These are phyloP conservation scores for Calameuta idolon DNA, from an alignment of 2,888 invertebrate species.

Conservation along the genomic window DNA sequence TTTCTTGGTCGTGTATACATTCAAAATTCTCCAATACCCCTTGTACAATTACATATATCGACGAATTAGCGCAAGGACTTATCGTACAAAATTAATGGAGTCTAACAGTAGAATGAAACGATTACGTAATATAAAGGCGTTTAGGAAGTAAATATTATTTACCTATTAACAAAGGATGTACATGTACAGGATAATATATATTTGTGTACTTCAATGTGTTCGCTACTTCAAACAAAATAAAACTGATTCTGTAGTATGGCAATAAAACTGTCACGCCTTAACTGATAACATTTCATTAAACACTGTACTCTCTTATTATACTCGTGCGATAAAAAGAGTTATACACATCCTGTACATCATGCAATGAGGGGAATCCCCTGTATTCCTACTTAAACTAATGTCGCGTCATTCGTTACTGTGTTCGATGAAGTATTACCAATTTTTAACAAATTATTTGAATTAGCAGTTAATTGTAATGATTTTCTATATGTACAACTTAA, in stretches of 20 bases:
- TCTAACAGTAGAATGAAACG: constrained; percentile 14
- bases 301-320: background rate
- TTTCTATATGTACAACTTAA: background rate
- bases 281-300: background rate
- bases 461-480: background rate
- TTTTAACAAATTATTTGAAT: too few species aligned
- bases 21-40: background rate
- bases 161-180: constrained; percentile 14
- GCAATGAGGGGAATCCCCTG: background rate
- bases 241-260: constrained; percentile 32
- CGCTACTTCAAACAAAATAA: constrained; percentile 35
- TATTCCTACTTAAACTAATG: background rate
- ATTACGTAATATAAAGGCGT: constrained; percentile 2
- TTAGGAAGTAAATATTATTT: constrained; percentile 11
- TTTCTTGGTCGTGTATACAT: background rate
- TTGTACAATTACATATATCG: background rate
- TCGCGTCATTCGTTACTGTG: background rate
- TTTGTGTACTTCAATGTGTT: constrained; percentile 45
- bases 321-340: background rate
- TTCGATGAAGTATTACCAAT: too few species aligned
- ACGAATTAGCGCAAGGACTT: constrained; percentile 1
- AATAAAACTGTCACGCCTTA: constrained; percentile 1
- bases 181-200: constrained; percentile 41
- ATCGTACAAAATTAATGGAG: constrained; percentile 8
- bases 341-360: background rate